Conservation (phyloP, 1,140 invertebrate genomes). For the Dinoponera quadriceps region DNA sequence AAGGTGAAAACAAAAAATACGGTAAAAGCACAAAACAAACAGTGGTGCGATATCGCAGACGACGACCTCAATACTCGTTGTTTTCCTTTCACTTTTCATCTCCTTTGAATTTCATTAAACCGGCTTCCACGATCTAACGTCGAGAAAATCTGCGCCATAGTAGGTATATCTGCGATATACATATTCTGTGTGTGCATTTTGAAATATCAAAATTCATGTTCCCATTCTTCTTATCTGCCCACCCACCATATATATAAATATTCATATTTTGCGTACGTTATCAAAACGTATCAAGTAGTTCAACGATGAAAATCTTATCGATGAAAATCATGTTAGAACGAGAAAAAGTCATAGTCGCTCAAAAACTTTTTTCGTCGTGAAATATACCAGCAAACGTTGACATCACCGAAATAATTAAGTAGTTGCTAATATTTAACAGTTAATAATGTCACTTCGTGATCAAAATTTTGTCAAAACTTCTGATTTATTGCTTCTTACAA, state of each 20-base stretch:
- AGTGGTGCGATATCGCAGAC: neutral
- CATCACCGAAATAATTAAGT: too few species aligned
- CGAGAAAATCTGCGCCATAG: neutral
- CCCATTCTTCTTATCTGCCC: neutral
- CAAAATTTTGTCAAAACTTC: too few species aligned
- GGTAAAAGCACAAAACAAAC: neutral
- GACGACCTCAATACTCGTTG: conserved; percentile 72
- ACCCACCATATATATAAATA: neutral
- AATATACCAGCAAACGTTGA: too few species aligned
- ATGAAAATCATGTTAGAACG: neutral
- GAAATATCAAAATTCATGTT: neutral
- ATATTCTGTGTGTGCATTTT: neutral
- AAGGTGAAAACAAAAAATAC: neutral
- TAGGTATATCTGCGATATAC: neutral
- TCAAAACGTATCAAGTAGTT: neutral
- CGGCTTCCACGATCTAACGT: conserved; percentile 15
- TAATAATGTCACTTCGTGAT: too few species aligned
- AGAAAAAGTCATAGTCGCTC: too few species aligned
- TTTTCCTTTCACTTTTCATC: conserved; percentile 74
- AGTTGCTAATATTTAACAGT: too few species aligned
- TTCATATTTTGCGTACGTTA: neutral
- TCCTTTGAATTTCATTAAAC: conserved; percentile 37
- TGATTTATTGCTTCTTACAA: conserved; percentile 8
- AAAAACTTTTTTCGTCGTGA: neutral
- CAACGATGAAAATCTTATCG: too few species aligned